Percentiles rank a stretch among this genome's conserved stretches.
phyloP scores from a whole-genome alignment of 2,888 invertebrate genomes.

The Celastrina argiolus region DNA sequence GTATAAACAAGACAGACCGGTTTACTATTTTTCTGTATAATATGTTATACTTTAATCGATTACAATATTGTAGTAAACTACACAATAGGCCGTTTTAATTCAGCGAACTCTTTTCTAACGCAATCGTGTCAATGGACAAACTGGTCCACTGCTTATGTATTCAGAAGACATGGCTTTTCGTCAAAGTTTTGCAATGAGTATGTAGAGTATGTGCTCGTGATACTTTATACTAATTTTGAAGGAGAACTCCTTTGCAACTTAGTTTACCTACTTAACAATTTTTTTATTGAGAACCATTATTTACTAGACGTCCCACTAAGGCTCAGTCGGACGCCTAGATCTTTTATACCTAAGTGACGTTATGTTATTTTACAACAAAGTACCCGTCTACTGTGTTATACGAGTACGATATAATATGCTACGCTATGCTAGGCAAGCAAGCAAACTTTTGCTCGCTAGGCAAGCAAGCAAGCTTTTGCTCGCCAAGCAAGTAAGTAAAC shows the following conservation, averaged over 20 bases:
- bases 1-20: neutral
- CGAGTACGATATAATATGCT: too few species aligned
- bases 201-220: neutral
- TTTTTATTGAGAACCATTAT: too few species aligned
- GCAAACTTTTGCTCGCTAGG: too few species aligned
- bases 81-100: neutral
- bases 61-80: neutral
- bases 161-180: conserved; percentile 8
- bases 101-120: neutral
- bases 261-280: too few species aligned
- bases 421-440: too few species aligned
- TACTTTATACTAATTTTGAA: neutral
- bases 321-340: too few species aligned
- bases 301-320: too few species aligned
- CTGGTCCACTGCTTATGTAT: conserved; percentile 2
- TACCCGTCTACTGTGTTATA: too few species aligned
- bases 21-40: conserved; percentile 12
- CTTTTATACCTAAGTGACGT: too few species aligned
- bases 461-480: too few species aligned
- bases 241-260: neutral
- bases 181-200: conserved; percentile 1
- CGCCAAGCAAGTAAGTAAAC: too few species aligned
- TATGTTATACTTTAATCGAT: neutral
- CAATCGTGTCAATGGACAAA: conserved; percentile 9
- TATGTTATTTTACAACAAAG: too few species aligned